phyloP scores from a whole-genome alignment of 2,888 invertebrate species.

The Drosophila putrida region DNA sequence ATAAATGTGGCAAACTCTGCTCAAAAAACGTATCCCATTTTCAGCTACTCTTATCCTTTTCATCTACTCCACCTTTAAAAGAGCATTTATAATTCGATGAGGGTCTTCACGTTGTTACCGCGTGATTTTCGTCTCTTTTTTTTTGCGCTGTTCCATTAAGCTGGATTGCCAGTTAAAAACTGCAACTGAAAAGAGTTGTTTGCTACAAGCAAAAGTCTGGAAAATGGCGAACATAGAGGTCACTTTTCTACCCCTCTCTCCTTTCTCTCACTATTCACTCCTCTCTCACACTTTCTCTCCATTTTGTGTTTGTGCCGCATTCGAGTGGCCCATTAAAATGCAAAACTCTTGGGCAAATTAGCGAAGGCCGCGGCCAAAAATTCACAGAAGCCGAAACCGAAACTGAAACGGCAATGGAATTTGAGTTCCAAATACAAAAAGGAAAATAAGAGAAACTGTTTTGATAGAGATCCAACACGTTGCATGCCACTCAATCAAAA shows the following conservation, averaged over 20 bases:
- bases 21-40: background rate
- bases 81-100: conserved; percentile 10
- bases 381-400: conserved; percentile 11
- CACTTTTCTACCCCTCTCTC: background rate
- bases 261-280: background rate
- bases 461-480: conserved; percentile 14
- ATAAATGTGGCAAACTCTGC: too few relatives aligned
- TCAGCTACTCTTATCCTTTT: background rate
- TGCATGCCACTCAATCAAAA: conserved; percentile 50
- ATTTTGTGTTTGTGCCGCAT: background rate
- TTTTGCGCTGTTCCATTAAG: conserved; percentile 10
- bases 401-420: conserved; percentile 7
- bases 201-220: conserved; percentile 14
- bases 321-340: conserved; percentile 35
- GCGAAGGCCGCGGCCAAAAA: conserved; percentile 27
- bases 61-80: background rate
- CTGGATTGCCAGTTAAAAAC: conserved; percentile 10
- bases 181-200: conserved; percentile 19
- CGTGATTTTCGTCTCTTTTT: background rate
- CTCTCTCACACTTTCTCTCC: background rate
- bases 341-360: conserved; percentile 45
- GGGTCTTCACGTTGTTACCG: background rate
- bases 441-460: conserved; percentile 17
- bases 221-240: conserved; percentile 19
- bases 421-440: conserved; percentile 2